Percentiles rank a stretch among this genome's conserved stretches.
Evolutionary conservation across 2,113 vertebrate species (phyloP).

Genomic region (Cheirogaleus medius): DNA sequence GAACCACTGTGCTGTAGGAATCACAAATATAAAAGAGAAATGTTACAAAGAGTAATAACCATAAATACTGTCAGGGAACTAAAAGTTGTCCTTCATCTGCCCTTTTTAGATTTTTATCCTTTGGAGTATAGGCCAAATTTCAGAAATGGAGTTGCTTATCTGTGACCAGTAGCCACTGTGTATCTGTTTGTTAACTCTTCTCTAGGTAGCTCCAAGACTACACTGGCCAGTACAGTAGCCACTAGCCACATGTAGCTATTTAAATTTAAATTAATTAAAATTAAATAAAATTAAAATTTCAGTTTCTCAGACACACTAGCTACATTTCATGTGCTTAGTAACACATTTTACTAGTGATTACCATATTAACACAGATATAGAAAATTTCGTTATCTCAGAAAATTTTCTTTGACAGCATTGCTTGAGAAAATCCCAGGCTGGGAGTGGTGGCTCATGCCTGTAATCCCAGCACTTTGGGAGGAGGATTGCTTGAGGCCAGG

Average conservation of each 20-base stretch:
- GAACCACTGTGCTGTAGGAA: neutral
- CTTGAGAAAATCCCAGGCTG: slow-evolving; percentile 10
- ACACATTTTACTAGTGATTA: neutral
- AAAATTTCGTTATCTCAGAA: slow-evolving; percentile 38
- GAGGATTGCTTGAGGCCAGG: too few species aligned
- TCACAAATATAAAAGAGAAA: slow-evolving; percentile 30
- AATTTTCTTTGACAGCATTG: neutral
- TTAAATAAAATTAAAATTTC: neutral
- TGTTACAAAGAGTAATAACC: neutral
- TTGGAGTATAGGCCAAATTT: neutral
- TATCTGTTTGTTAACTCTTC: slow-evolving; percentile 47
- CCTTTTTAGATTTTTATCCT: slow-evolving; percentile 8
- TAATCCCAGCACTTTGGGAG: too few species aligned
- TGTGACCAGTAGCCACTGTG: neutral
- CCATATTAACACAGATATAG: neutral
- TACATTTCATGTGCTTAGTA: neutral
- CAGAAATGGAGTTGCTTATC: neutral
- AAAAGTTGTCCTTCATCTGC: slow-evolving; percentile 9
- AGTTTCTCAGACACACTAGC: neutral
- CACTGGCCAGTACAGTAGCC: neutral
- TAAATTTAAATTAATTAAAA: slow-evolving; percentile 47
- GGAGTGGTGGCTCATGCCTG: too few species aligned
- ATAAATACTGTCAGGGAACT: neutral
- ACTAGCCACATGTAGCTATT: neutral
- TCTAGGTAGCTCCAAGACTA: neutral